Conservation (phyloP, 2,888 invertebrate genomes). For the Carabus problematicus region DNA sequence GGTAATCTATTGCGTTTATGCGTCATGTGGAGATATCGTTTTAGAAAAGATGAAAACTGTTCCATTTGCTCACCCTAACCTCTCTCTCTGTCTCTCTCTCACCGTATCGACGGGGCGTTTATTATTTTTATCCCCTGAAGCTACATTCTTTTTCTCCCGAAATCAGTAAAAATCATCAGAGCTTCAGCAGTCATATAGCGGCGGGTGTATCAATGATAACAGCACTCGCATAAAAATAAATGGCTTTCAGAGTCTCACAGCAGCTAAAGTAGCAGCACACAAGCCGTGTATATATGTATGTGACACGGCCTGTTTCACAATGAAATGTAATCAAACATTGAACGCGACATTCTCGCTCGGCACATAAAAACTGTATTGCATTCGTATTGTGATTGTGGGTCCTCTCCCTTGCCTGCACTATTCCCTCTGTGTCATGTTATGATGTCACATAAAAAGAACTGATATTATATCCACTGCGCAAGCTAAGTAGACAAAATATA, state of each 20-base stretch:
- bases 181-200: conserved; percentile 49
- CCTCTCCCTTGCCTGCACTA: conserved; percentile 4
- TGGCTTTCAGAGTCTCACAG: conserved; percentile 54
- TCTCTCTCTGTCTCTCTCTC: not conserved
- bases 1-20: not conserved
- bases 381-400: conserved; percentile 56
- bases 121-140: conserved; percentile 38
- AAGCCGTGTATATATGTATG: conserved; percentile 45
- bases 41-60: not conserved
- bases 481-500: too few species aligned
- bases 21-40: not conserved
- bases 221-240: conserved; percentile 61
- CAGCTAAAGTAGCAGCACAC: conserved; percentile 47
- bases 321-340: conserved; percentile 53
- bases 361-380: conserved; percentile 59
- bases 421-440: conserved; percentile 51
- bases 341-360: conserved; percentile 53
- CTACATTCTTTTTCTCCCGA: conserved; percentile 43
- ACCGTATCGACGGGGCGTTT: conserved; percentile 17
- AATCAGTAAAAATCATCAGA: conserved; percentile 55
- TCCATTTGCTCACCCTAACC: not conserved
- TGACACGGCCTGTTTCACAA: conserved; percentile 49
- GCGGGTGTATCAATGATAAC: conserved; percentile 58
- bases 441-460: conserved; percentile 59
- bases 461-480: conserved; percentile 56